Evolutionary conservation across 30 jellyfish, hydroid and myxozoan species (phyloP).

Genomic region (Aurelia aurita): DNA sequence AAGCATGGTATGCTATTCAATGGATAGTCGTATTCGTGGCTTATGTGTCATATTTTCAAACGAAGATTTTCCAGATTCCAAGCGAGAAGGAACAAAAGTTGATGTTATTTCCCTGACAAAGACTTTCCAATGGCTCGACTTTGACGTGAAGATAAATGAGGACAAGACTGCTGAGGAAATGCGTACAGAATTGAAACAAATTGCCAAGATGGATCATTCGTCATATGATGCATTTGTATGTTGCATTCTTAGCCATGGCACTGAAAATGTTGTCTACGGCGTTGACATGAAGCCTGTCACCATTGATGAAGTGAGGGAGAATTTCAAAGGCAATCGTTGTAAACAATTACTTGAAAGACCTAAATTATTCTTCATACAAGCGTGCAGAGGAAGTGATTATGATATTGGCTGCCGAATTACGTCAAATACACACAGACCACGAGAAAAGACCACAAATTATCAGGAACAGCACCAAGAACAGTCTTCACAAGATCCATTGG

Average conservation of each 20-base stretch:
- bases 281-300: neutral
- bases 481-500: too few species aligned
- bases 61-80: neutral
- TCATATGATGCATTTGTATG: conserved; percentile 2
- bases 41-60: conserved; percentile 2
- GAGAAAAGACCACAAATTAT: too few species aligned
- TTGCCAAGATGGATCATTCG: neutral
- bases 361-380: conserved; percentile 2
- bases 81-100: neutral
- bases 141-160: neutral
- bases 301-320: neutral
- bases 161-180: neutral
- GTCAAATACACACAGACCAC: too few species aligned
- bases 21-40: neutral
- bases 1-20: too few species aligned
- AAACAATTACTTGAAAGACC: neutral
- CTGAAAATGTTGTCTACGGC: neutral
- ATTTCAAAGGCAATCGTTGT: neutral
- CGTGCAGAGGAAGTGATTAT: conserved; percentile 12
- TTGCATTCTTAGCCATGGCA: conserved; percentile 14
- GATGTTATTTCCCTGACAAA: neutral
- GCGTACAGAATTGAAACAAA: neutral
- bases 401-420: too few species aligned
- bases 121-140: neutral
- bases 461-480: too few species aligned